Evolutionary conservation across 2,797 vertebrate species (phyloP), one percentile per base, ranked within the genome.

Genomic region (Melanotaenia pygmaea): DNA sequence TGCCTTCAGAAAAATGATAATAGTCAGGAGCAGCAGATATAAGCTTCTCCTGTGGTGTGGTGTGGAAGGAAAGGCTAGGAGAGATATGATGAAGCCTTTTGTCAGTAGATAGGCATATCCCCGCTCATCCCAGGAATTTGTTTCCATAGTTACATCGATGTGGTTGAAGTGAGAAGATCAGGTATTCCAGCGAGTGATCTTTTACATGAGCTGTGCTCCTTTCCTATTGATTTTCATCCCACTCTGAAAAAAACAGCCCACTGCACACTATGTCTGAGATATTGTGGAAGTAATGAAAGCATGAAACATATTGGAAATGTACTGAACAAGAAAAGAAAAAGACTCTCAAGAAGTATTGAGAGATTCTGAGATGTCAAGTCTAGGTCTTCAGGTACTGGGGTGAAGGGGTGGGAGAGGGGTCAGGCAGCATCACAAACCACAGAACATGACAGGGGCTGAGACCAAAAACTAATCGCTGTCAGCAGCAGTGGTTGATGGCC

Each of bases 121-220:
- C 75, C n/a, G 86, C 71, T 88, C 87, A 88, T 90, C 90, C 82
- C 66, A 81, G 88, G 86, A 93, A 91, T 89, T 91, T 81, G 94
- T 95, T 94, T 93, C 94, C 94, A 94, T 95, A 94, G 94, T 92
- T 94, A 94, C 94, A 89, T 92, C 86, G 91, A 90, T 93, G 93
- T 92, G 93, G 90, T 92, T 91, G 86, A 89, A 89, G 88, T 89
- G 89, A 89, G 88, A 89, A 88, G 89, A 92, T 91, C 91, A 91
- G 91, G 91, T 91, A 91, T 92, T 92, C 89, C 90, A 85, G 88
- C 72, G 88, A 93, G 89, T 91, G 91, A 92, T 93, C 88, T 85
- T 90, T 90, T 87, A 93, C 91, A 92, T 89, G 89, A 88, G 86
- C 87, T 80, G 79, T 91, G 88, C 83, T 89, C 76, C 86, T 76